A percentile compares a stretch with the other conserved stretches of the same genome.
Evolutionary conservation across 64 coral and sea anemone species (phyloP).

Genomic region (Hydrozoanthus tunicans): DNA sequence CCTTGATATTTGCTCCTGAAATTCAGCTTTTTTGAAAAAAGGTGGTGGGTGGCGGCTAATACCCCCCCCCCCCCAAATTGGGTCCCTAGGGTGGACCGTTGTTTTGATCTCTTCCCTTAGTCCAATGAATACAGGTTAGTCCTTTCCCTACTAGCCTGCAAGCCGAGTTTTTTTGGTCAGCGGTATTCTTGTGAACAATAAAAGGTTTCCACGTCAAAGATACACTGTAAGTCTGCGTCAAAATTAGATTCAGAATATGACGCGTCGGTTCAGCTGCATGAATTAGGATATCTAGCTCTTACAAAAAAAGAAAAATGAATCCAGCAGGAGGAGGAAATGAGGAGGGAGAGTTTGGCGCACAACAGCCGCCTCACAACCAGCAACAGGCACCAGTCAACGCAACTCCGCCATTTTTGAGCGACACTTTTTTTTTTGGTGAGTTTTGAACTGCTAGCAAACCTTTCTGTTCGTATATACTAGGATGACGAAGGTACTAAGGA

Average conservation of each 20-base stretch:
- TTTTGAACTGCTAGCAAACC: background rate
- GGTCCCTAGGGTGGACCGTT: too few relatives aligned
- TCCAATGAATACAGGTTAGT: too few relatives aligned
- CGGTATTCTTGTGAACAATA: constrained; percentile 17
- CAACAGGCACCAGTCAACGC: background rate
- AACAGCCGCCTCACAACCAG: background rate
- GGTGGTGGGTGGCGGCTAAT: too few relatives aligned
- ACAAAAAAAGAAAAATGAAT: background rate
- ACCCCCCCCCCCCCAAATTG: too few relatives aligned
- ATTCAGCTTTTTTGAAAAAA: too few relatives aligned
- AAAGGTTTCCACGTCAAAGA: constrained; percentile 5
- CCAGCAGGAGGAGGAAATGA: background rate
- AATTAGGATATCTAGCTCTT: background rate
- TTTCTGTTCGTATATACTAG: background rate
- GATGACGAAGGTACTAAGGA: background rate
- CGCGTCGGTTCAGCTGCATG: background rate
- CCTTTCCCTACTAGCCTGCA: background rate
- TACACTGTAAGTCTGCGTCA: background rate
- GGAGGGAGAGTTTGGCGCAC: too few relatives aligned
- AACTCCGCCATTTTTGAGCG: constrained; percentile 1
- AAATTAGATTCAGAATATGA: background rate
- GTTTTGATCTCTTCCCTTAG: too few relatives aligned
- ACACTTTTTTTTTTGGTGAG: constrained; percentile 10
- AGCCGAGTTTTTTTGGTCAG: background rate
- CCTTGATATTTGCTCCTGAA: too few relatives aligned